Evolutionary conservation across 2,113 vertebrate genomes (phyloP).

Genomic region (Elachura formosa): DNA sequence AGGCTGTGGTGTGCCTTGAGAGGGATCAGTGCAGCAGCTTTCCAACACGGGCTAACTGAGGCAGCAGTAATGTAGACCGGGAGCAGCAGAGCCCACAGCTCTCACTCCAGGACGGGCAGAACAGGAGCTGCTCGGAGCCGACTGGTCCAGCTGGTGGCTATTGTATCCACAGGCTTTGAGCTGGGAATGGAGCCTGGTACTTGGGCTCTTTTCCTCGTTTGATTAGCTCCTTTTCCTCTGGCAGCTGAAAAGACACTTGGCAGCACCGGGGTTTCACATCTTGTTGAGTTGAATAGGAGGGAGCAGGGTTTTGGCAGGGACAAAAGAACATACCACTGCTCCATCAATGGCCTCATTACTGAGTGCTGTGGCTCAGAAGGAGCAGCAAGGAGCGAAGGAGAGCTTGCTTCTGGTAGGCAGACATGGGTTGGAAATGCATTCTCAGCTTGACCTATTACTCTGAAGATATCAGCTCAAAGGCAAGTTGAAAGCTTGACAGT

Average conservation of each 20-base stretch:
- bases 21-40: background rate
- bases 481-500: background rate
- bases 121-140: background rate
- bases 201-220: background rate
- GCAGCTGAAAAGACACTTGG: slow-evolving; percentile 35
- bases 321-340: background rate
- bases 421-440: background rate
- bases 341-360: slow-evolving; percentile 17
- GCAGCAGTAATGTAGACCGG: background rate
- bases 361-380: background rate
- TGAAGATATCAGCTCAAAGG: background rate
- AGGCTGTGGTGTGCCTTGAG: background rate
- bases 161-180: background rate
- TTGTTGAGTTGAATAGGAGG: slow-evolving; percentile 33
- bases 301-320: slow-evolving; percentile 38
- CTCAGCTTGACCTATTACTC: background rate
- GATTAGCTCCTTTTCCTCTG: slow-evolving; percentile 29
- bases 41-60: background rate
- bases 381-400: background rate
- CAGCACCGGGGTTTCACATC: background rate
- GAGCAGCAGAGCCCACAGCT: background rate
- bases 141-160: background rate
- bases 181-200: background rate
- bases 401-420: background rate
- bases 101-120: background rate